phyloP scores from a whole-genome alignment of 2,797 vertebrate species.

The Bufotes viridis region DNA sequence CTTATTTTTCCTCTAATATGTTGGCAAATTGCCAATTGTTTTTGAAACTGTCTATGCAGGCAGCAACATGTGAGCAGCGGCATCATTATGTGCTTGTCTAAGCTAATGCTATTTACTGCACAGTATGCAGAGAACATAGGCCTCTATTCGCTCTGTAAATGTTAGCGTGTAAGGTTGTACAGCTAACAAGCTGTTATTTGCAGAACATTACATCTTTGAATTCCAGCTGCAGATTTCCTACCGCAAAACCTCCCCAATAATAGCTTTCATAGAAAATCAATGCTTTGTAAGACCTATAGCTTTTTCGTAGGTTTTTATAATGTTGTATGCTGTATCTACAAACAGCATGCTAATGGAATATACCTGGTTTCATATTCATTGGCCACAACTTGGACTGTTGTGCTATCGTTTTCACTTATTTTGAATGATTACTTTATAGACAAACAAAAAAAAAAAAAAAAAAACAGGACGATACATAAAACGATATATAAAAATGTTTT shows the following conservation, averaged over 20 bases:
- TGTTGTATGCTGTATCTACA: neutral
- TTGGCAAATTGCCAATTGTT: conserved; percentile 15
- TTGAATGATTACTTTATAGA: neutral
- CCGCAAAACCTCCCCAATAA: conserved; percentile 54
- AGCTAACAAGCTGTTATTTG: conserved; percentile 60
- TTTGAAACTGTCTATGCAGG: neutral
- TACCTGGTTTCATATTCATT: neutral
- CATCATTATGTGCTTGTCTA: conserved; percentile 41
- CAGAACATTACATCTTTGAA: conserved; percentile 51
- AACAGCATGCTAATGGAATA: conserved; percentile 22
- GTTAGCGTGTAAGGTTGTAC: conserved; percentile 46
- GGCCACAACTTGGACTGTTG: neutral
- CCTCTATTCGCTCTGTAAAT: conserved; percentile 46
- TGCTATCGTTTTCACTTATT: neutral
- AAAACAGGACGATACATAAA: neutral
- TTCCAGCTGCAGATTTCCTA: conserved; percentile 38
- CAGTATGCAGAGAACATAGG: neutral
- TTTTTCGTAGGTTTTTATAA: neutral
- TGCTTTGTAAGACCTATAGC: conserved; percentile 16
- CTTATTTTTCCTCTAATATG: neutral
- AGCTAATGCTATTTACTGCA: conserved; percentile 44
- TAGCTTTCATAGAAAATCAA: conserved; percentile 44
- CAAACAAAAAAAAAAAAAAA: neutral
- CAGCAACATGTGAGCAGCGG: neutral
- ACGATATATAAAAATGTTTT: neutral